phyloP scores from a whole-genome alignment of 2,113 vertebrate species.

The Mohoua ochrocephala region DNA sequence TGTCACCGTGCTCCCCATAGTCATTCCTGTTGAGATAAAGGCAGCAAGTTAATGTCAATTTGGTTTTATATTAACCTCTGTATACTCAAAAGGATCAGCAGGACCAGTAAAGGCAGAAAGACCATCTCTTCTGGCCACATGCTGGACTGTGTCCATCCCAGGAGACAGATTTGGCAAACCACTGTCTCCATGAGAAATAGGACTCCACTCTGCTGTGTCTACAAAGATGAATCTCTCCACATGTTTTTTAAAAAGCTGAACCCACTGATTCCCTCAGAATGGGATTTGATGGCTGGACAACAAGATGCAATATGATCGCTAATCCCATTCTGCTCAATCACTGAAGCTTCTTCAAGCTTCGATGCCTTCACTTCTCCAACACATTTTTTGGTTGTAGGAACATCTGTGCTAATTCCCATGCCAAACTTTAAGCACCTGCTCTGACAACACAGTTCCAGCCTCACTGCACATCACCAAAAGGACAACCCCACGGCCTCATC shows the following conservation, averaged over 20 bases:
- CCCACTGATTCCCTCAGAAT: background rate
- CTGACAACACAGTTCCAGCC: background rate
- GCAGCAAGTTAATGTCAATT: background rate
- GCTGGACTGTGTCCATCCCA: background rate
- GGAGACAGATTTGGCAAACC: background rate
- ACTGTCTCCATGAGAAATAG: background rate
- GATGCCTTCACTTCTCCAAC: background rate
- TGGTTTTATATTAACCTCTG: background rate
- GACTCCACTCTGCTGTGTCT: background rate
- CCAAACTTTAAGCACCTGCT: background rate
- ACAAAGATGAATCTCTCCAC: background rate
- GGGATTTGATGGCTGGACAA: background rate
- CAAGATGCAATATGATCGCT: background rate
- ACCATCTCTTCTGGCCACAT: background rate
- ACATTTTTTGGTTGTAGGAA: background rate
- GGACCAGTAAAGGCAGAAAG: background rate
- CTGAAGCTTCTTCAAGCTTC: background rate
- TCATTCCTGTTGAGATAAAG: conserved; percentile 69
- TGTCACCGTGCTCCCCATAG: conserved; percentile 73
- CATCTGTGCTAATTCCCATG: background rate
- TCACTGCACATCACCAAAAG: background rate
- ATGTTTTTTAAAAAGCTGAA: background rate
- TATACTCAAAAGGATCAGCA: background rate
- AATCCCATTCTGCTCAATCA: background rate
- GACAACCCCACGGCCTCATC: background rate